phyloP scores from a whole-genome alignment of 2,888 invertebrate species.

The Apamea sordens region DNA sequence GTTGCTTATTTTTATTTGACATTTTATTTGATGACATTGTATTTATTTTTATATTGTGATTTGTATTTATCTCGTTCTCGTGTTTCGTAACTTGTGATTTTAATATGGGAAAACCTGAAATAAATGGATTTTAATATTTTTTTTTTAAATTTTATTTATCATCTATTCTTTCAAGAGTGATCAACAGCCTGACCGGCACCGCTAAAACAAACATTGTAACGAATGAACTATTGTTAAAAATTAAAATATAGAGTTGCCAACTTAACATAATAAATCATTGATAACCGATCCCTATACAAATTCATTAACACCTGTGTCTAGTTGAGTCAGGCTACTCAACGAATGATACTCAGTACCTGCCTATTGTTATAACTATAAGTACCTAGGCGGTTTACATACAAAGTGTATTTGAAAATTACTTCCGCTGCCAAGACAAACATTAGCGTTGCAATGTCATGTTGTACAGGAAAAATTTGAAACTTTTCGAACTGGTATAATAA shows the following conservation, averaged over 20 bases:
- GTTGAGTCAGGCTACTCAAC: constrained; percentile 7
- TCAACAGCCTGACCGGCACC: not conserved
- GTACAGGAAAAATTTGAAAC: not conserved
- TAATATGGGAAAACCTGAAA: too few relatives aligned
- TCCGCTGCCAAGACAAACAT: constrained; percentile 9
- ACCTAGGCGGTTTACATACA: not conserved
- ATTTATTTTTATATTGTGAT: too few relatives aligned
- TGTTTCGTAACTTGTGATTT: too few relatives aligned
- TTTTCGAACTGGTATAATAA: not conserved
- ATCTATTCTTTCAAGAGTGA: not conserved
- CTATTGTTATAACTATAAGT: not conserved
- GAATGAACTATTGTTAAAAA: not conserved
- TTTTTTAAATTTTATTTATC: too few relatives aligned
- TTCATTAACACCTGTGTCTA: constrained; percentile 23
- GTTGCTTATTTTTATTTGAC: too few relatives aligned
- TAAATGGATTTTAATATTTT: too few relatives aligned
- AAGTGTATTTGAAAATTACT: constrained; percentile 23
- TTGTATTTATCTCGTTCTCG: too few relatives aligned
- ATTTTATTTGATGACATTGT: too few relatives aligned
- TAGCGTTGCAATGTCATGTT: constrained; percentile 15
- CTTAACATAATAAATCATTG: not conserved
- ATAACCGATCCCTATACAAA: not conserved
- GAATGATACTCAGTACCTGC: not conserved
- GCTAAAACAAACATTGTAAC: not conserved
- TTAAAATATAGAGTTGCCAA: not conserved